Evolutionary conservation across 2,888 invertebrate genomes (phyloP).

Genomic region (Antheraea assamensis): DNA sequence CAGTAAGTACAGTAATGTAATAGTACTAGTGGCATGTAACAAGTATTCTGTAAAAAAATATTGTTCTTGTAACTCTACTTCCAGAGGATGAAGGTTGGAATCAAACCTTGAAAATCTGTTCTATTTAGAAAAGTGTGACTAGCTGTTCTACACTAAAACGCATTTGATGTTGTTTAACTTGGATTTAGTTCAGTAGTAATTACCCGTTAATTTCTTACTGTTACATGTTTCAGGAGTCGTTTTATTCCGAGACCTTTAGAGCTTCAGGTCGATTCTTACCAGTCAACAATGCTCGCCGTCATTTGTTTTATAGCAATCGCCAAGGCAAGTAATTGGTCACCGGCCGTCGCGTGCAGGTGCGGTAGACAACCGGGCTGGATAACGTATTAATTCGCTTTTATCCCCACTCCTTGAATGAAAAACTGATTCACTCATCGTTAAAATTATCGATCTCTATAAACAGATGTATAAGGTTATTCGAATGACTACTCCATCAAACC

Average conservation of each 20-base stretch:
- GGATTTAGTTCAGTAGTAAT: not conserved
- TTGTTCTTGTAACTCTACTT: not conserved
- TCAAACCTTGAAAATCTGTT: not conserved
- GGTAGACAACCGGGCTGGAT: not conserved
- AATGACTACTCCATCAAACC: not conserved
- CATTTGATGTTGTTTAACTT: not conserved
- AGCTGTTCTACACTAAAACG: not conserved
- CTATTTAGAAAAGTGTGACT: not conserved
- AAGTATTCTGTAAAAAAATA: not conserved
- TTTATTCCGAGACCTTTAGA: not conserved
- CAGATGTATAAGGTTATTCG: not conserved
- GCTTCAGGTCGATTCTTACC: not conserved
- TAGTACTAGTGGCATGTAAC: not conserved
- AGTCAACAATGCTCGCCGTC: not conserved
- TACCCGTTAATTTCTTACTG: not conserved
- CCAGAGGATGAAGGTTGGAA: not conserved
- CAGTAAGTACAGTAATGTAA: not conserved
- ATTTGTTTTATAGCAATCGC: not conserved
- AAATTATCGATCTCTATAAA: not conserved
- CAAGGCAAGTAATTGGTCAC: not conserved
- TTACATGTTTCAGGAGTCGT: not conserved
- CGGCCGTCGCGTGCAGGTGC: not conserved
- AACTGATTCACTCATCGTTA: not conserved
- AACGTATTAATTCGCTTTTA: not conserved
- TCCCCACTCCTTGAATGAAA: not conserved